Evolutionary conservation across 1,140 invertebrate genomes (phyloP), one percentile per base, ranked within the genome.

Genomic region (Spodoptera frugiperda): DNA sequence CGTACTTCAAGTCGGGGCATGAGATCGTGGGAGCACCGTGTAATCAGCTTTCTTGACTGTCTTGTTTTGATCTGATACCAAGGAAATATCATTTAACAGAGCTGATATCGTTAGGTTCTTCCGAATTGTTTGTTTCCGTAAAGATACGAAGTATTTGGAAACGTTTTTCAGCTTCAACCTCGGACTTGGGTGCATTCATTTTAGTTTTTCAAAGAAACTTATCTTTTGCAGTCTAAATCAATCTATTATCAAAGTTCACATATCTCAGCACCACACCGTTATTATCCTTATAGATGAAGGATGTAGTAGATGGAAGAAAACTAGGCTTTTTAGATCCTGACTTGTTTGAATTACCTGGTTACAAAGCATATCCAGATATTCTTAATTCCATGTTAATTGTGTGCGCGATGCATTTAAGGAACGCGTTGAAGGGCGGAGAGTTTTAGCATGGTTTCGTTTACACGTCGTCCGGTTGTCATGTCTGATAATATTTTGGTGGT

Each of bases 11-110:
- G 87, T 87, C 84, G 87, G 87, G 89, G 81, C 89, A 88, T 80
- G 89, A 87, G 92, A 91, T 92, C 92, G 92, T 92, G 91, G 90
- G 92, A 93, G 89, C 90, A 89, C 87, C 90, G 89, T 92, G 84
- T 91, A 93, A 92, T 94, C 92, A 92, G 91, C 87, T 92, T 91
- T 92, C 91, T 87, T 92, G 85, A 86, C 87, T 78, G 90, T 87
- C 87, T 90, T 91, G 87, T 93, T 93, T 92, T 91, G 83, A 89
- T 87, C 87, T 80, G 82, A 76, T 78, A 84, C 81, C 84, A 80
- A 79, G 79, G 86, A 87, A 84, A 85, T 87, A 88, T 78, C 59
- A 30, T 53, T 59, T n/a, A 75, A 63, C 25, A 75, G 72, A 76
- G 53, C n/a, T 30, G 65, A 12, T 61, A 61, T 12, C 5, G 30